phyloP scores from a whole-genome alignment of 1,140 invertebrate genomes.

The Vollenhovia emeryi region DNA sequence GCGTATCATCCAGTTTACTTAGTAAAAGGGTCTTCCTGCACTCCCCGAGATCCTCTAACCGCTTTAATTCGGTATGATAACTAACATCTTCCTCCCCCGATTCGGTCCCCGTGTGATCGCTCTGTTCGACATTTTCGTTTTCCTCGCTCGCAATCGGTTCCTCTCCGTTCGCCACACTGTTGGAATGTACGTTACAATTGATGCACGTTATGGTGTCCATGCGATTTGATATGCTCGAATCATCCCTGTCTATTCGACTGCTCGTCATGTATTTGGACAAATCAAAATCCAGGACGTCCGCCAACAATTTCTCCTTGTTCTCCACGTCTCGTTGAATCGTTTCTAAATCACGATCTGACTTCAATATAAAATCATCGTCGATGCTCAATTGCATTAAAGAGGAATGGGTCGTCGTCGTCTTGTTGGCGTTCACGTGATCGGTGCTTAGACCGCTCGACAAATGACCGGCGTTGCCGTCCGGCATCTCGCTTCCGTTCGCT shows the following conservation, averaged over 20 bases:
- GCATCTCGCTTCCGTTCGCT: constrained; percentile 53
- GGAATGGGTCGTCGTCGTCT: constrained; percentile 74
- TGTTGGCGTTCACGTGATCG: constrained; percentile 64
- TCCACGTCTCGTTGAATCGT: constrained; percentile 86
- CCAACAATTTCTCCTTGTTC: constrained; percentile 85
- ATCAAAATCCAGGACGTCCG: constrained; percentile 85
- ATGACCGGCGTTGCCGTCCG: constrained; percentile 42
- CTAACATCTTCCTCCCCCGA: constrained; percentile 76
- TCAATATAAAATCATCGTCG: constrained; percentile 79
- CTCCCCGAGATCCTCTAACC: constrained; percentile 78
- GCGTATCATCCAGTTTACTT: constrained; percentile 66
- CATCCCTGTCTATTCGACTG: constrained; percentile 65
- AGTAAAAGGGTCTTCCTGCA: constrained; percentile 78
- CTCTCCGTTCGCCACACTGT: constrained; percentile 19
- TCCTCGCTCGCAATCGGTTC: constrained; percentile 43
- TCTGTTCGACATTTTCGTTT: constrained; percentile 53
- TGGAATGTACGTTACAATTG: constrained; percentile 63
- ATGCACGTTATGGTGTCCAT: constrained; percentile 67
- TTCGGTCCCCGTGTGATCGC: constrained; percentile 60
- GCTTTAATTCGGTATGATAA: constrained; percentile 79
- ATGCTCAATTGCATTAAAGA: constrained; percentile 82
- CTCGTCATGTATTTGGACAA: constrained; percentile 81
- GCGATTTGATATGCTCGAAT: constrained; percentile 59
- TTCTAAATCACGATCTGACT: constrained; percentile 84
- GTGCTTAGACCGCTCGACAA: constrained; percentile 34